Conservation (phyloP, 2,797 vertebrate genomes). For the Xiphophorus birchmanni region DNA sequence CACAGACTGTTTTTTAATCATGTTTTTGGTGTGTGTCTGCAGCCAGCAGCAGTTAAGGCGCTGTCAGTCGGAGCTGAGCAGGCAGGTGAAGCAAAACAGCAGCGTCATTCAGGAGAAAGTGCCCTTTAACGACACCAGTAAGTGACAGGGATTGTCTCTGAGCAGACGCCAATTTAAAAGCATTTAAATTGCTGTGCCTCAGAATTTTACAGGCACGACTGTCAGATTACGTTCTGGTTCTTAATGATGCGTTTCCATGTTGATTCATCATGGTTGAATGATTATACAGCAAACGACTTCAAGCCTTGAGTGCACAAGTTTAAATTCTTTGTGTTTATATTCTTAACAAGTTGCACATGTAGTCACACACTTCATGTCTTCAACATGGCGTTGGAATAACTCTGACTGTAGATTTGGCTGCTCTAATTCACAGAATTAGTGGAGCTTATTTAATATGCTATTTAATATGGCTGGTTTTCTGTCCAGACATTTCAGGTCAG, state of each 20-base stretch:
- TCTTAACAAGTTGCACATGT: background rate
- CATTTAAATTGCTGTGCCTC: background rate
- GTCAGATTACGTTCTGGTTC: background rate
- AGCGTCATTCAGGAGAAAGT: slow-evolving; percentile 97
- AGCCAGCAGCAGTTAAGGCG: slow-evolving; percentile 95
- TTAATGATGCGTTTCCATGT: background rate
- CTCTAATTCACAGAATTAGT: background rate
- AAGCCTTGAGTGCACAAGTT: background rate
- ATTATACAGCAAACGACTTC: background rate
- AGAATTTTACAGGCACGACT: background rate
- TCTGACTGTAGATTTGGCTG: background rate
- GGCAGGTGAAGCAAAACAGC: slow-evolving; percentile 92
- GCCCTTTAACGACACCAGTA: slow-evolving; percentile 99
- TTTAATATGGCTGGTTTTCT: background rate
- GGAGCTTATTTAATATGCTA: background rate
- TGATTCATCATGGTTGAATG: background rate
- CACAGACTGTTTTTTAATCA: background rate
- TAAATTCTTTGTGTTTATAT: background rate
- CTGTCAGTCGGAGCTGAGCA: slow-evolving; percentile 92
- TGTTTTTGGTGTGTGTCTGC: slow-evolving; percentile 19
- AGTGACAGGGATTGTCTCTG: slow-evolving; percentile 66
- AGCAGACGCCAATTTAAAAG: slow-evolving; percentile 29
- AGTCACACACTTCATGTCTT: background rate
- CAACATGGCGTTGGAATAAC: background rate
- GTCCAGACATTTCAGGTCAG: background rate